These are phyloP conservation scores for Dipus sagitta DNA, from an alignment of 2,797 vertebrate species.

Conservation along the genomic window DNA sequence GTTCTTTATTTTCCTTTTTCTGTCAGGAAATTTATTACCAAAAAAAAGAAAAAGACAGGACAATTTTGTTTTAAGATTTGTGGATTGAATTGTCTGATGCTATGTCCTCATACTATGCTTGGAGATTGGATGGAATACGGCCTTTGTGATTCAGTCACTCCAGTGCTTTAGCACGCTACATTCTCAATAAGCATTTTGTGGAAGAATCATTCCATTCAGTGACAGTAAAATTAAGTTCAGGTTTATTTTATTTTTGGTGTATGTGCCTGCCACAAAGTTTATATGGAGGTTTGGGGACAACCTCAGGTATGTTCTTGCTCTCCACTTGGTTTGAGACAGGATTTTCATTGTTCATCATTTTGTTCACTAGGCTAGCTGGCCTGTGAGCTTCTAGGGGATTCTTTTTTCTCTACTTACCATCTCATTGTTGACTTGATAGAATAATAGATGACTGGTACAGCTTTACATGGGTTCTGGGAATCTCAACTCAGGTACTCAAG, in stretches of 20 bases:
- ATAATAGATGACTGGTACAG: too few relatives aligned
- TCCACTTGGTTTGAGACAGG: too few relatives aligned
- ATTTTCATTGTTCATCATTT: too few relatives aligned
- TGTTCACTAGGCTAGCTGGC: too few relatives aligned
- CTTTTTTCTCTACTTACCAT: too few relatives aligned
- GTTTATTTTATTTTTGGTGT: not conserved
- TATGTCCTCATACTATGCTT: not conserved
- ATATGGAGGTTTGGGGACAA: too few relatives aligned
- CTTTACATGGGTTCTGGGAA: too few relatives aligned
- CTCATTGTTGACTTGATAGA: too few relatives aligned
- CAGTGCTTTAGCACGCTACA: not conserved
- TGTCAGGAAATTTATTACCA: not conserved
- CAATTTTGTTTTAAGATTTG: not conserved
- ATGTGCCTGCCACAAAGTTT: too few relatives aligned
- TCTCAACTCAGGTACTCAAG: too few relatives aligned
- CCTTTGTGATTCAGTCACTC: not conserved
- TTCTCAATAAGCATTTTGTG: not conserved
- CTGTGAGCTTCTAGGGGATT: too few relatives aligned
- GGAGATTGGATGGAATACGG: not conserved
- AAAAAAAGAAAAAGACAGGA: not conserved
- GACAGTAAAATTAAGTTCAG: not conserved
- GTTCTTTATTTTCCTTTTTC: not conserved
- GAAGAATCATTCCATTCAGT: not conserved
- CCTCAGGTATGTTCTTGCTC: too few relatives aligned
- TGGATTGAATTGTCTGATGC: not conserved